Evolutionary conservation across 2,888 invertebrate genomes (phyloP), one percentile per base, ranked within the genome.

Genomic region (Hydrotaea cyrtoneurina): DNA sequence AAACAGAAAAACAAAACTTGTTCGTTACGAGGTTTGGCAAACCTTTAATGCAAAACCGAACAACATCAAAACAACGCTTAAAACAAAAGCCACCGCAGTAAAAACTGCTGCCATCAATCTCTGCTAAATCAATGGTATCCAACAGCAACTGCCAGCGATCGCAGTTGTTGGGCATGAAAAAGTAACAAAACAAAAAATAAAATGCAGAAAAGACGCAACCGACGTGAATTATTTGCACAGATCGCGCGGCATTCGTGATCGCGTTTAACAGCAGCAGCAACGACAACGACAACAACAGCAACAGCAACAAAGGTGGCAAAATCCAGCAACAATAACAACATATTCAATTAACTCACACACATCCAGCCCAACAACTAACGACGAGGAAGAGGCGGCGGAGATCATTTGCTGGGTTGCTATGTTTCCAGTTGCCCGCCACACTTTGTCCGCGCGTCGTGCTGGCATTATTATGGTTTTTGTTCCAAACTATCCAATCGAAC

Each of bases 11-110:
- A n/a, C 21, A 73, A 76, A 66, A 80, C 73, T 53, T 76, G 76
- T 79, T 80, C 53, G 59, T 76, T 76, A 46, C 39, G 55, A 66
- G 66, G 39, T 72, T 80, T 83, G 79, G 39, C 76, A 83, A 83
- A 80, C 23, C 57, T 66, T 77, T 11, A 43, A 80, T 74, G 62
- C 74, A 75, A 75, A 76, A 23, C 39, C 13, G 21, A 69, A 46
- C 69, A 71, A 36, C 53, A 46, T 23, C 19, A 23, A 80, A 62
- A 36, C 17, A 15, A 23, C 19, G 43, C 21, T 23, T 13, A 46
- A 69, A 75, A 72, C 23, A 74, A 74, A 39, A 59, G 36, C 23
- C 36, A 64, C 11, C 17, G 62, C 17, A 31, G 43, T 55, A 46
- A 10, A 39, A 8, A 21, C 74, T 53, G 19, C 66, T 53, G 21